Evolutionary conservation across 2,797 vertebrate species (phyloP), one percentile per base, ranked within the genome.

Genomic region (Leptatherina wallacei): DNA sequence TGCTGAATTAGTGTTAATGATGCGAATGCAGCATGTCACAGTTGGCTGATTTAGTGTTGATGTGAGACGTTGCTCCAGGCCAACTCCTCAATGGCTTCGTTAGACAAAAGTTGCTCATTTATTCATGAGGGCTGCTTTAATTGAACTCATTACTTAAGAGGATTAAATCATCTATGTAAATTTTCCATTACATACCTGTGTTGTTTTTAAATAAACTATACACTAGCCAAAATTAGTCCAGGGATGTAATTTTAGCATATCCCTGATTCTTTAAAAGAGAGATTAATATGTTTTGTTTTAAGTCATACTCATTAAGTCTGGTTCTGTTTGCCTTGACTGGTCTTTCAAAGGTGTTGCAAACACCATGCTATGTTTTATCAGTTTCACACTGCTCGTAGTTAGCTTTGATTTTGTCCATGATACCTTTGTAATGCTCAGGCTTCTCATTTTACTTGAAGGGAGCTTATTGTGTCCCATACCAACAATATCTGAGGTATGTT

Each of bases 51-150:
- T 75, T 44, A 61, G n/a, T 65, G 27, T 51, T 20, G 52, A 51
- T 75, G 6, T 16, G 33, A 57, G 55, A 64, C 33, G 20, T 44
- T 68, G 65, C 63, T 57, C 58, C 62, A 61, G 65, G 74, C 65
- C 38, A 85, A 76, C 65, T 81, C 54, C 67, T 70, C 55, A 77
- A 68, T 72, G 67, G 51, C 70, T 84, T 3, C 29, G 52, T 71
- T 44, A 80, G 81, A 82, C 73, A 30, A 74, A 80, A 84, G 79
- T 86, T 84, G 35, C 49, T 84, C 8, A 85, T 88, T 89, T 88
- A 91, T 91, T 89, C 65, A 88, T 82, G 72, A 78, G 62, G 77
- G 30, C 63, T 75, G 72, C 29, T 29, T 24, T 81, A 76, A 84
- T 62, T 87, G 73, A 81, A 65, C 70, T 59, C 65, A 77, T 85